These are phyloP conservation scores for Esperia sulphurella DNA, from an alignment of 2,888 invertebrate species.

Conservation along the genomic window DNA sequence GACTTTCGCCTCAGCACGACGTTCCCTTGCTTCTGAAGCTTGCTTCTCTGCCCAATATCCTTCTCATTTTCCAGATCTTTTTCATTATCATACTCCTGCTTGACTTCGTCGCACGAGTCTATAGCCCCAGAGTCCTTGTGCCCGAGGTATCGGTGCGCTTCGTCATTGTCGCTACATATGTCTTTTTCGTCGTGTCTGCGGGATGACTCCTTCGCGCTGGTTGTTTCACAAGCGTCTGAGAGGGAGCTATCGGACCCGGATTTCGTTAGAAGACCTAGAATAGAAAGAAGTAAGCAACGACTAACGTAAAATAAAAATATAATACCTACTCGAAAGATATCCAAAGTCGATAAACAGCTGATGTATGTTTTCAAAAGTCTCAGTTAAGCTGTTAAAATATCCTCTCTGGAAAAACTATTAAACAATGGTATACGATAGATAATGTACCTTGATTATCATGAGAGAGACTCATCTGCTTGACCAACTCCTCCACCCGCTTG, in stretches of 20 bases:
- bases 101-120: conserved; percentile 59
- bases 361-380: too few relatives aligned
- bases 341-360: too few relatives aligned
- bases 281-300: too few relatives aligned
- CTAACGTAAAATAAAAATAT: too few relatives aligned
- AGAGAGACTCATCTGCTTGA: conserved; percentile 90
- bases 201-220: conserved; percentile 84
- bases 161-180: conserved; percentile 84
- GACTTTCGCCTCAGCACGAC: conserved; percentile 81
- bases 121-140: conserved; percentile 31
- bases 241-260: conserved; percentile 94
- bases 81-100: conserved; percentile 56
- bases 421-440: too few relatives aligned
- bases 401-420: too few relatives aligned
- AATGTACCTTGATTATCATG: conserved; percentile 80
- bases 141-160: conserved; percentile 28
- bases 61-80: conserved; percentile 46
- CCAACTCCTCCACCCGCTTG: conserved; percentile 81
- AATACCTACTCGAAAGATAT: too few relatives aligned
- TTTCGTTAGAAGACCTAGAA: conserved; percentile 80
- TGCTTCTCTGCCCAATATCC: conserved; percentile 35
- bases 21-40: conserved; percentile 69
- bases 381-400: too few relatives aligned
- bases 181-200: conserved; percentile 86
- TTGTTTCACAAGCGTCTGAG: conserved; percentile 84